Percentiles rank a stretch among this genome's conserved stretches.
These are phyloP conservation scores for Stratiomys singularior DNA, from an alignment of 2,888 invertebrate species.

Conservation along the genomic window DNA sequence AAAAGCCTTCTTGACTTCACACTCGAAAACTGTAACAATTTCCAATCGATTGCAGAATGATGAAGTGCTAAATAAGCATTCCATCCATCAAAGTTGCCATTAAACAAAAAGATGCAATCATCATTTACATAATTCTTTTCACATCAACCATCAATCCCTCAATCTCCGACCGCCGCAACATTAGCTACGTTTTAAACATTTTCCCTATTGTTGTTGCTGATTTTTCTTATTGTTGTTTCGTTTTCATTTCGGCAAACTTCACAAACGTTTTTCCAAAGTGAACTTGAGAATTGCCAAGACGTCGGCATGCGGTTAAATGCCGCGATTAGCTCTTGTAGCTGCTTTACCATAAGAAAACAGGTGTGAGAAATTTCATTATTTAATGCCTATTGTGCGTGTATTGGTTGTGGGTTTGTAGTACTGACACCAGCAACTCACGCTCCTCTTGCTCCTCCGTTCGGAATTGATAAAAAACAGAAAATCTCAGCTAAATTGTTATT, in stretches of 20 bases:
- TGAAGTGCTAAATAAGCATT: constrained; percentile 13
- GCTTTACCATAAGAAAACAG: not conserved
- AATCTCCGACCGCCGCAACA: too few relatives aligned
- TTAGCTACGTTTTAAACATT: not conserved
- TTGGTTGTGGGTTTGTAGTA: not conserved
- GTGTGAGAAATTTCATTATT: constrained; percentile 1
- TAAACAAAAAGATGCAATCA: not conserved
- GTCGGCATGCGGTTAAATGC: too few relatives aligned
- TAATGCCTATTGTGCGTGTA: not conserved
- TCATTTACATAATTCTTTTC: constrained; percentile 3
- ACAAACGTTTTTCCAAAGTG: not conserved
- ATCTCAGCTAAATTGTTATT: constrained; percentile 36
- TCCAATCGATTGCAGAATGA: not conserved
- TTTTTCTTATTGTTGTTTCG: not conserved
- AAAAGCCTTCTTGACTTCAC: not conserved
- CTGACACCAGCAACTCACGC: too few relatives aligned
- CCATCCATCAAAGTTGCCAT: not conserved
- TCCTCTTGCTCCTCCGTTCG: not conserved
- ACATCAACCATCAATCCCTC: not conserved
- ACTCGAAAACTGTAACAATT: not conserved
- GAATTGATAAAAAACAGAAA: not conserved
- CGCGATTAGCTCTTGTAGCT: not conserved
- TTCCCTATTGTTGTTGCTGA: not conserved
- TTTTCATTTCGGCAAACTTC: not conserved
- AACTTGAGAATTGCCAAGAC: not conserved